Conservation (phyloP, 2,888 invertebrate species). For the Leptothorax acervorum region DNA sequence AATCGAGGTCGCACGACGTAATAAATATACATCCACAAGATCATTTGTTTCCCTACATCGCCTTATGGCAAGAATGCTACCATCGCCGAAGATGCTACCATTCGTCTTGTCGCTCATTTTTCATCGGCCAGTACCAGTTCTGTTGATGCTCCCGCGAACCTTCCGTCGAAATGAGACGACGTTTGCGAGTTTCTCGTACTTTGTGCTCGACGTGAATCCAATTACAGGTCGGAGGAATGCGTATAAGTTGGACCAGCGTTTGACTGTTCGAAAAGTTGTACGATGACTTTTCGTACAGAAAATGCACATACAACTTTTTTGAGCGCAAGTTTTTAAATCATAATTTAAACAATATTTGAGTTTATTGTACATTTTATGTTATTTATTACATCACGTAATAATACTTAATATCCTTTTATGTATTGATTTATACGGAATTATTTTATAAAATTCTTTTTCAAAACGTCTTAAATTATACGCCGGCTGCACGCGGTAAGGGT, state of each 20-base stretch:
- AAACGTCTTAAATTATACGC: not conserved
- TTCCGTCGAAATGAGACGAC: slow-evolving; percentile 44
- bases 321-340: not conserved
- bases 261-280: not conserved
- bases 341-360: not conserved
- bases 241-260: slow-evolving; percentile 32
- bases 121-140: slow-evolving; percentile 64
- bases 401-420: not conserved
- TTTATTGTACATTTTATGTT: not conserved
- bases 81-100: slow-evolving; percentile 70
- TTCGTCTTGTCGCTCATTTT: slow-evolving; percentile 78
- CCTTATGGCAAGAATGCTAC: slow-evolving; percentile 74
- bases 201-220: slow-evolving; percentile 47
- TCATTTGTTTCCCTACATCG: slow-evolving; percentile 80
- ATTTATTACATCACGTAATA: not conserved
- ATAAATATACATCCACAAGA: slow-evolving; percentile 80
- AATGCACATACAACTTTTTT: not conserved
- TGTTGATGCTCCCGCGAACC: slow-evolving; percentile 46
- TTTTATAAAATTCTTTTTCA: slow-evolving; percentile 6
- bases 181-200: slow-evolving; percentile 55
- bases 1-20: slow-evolving; percentile 63
- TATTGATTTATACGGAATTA: not conserved
- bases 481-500: not conserved
- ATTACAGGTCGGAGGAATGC: slow-evolving; percentile 35
- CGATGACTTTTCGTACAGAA: not conserved